Base-by-base conservation (phyloP, 2,113 vertebrate species). In the Oxyura jamaicensis region DNA sequence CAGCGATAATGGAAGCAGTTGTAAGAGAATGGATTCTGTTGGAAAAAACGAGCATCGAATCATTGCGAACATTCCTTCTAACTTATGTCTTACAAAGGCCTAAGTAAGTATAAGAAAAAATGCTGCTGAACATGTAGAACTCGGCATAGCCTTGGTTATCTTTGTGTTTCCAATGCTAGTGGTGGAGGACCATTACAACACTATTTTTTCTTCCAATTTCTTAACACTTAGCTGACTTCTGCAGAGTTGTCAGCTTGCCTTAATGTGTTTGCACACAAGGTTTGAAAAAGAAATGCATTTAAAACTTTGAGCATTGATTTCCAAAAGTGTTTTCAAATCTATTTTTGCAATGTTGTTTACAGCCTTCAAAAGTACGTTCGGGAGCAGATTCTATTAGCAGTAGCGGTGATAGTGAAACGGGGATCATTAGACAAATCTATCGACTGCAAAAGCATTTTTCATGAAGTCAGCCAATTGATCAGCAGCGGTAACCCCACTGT, bases 71-170 rank as follows among this genome's bases (percentile, higher is more conserved):
- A 86, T 99, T 99, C 98, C 99, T 99, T 93, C 98, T 99, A 97
- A 99, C 99, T 72, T 99, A 99, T 82, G 99, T 99, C 98, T 98
- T 99, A 98, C 99, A 99, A 94, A 99, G 99, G 96, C 99, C 99
- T 69, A 99, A 99, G 99, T 99, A 98, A 98, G 98, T 98, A 93
- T 11, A 23, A 53, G 65, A 50, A 74, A 48, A 59, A 35, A 7
- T 8, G 60, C 10, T 9, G 52, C 66, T 71, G 35, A 82, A 36
- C 21, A 1, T 35, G 19, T 10, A 33, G 35, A 16, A 39, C 79
- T 82, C 44, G 66, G 10, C 26, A 13, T 63, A 19, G 35, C 48
- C 72, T 72, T 69, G 16, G 8, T 50, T 73, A 33, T 69, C 14
- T 19, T 67, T 89, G 83, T 67, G 17, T 78, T 87, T 77, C 20